Conservation (phyloP, 2,888 invertebrate genomes). For the Monoplex corrugatus region DNA sequence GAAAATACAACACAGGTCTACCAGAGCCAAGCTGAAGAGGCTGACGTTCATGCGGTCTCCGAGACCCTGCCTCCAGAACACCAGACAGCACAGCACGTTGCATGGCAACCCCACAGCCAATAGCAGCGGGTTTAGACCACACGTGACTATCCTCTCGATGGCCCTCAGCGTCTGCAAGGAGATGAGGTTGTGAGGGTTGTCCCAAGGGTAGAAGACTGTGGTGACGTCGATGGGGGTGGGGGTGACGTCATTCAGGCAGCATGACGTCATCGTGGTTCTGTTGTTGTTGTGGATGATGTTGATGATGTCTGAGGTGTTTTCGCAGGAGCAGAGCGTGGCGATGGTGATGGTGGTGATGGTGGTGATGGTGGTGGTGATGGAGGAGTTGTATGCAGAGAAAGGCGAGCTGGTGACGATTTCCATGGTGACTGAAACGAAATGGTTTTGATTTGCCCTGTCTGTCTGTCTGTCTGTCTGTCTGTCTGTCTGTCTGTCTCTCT, state of each 20-base stretch:
- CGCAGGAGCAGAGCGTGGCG: neutral
- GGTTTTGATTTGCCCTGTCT: no score
- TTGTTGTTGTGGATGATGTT: neutral
- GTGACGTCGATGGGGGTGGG: neutral
- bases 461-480: no score
- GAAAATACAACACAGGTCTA: slow-evolving; percentile 10
- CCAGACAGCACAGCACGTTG: slow-evolving; percentile 19
- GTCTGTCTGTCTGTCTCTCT: no score
- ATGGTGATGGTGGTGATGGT: neutral
- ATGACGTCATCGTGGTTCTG: neutral
- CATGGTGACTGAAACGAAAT: neutral
- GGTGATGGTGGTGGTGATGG: neutral
- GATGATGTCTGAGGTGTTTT: neutral
- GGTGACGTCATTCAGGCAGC: neutral
- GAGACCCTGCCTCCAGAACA: slow-evolving; percentile 23
- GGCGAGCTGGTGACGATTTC: neutral
- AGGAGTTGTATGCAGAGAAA: neutral
- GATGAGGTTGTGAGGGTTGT: slow-evolving; percentile 25
- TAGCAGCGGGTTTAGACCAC: slow-evolving; percentile 24
- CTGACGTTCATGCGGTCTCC: slow-evolving; percentile 32
- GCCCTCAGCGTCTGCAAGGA: neutral
- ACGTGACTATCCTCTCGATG: slow-evolving; percentile 7
- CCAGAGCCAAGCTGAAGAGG: slow-evolving; percentile 23
- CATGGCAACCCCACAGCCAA: slow-evolving; percentile 22
- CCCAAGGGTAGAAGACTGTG: neutral